A percentile compares a stretch with the other conserved stretches of the same genome.
These are phyloP conservation scores for Dendrolimus kikuchii DNA, from an alignment of 1,140 invertebrate genomes.

Conservation along the genomic window DNA sequence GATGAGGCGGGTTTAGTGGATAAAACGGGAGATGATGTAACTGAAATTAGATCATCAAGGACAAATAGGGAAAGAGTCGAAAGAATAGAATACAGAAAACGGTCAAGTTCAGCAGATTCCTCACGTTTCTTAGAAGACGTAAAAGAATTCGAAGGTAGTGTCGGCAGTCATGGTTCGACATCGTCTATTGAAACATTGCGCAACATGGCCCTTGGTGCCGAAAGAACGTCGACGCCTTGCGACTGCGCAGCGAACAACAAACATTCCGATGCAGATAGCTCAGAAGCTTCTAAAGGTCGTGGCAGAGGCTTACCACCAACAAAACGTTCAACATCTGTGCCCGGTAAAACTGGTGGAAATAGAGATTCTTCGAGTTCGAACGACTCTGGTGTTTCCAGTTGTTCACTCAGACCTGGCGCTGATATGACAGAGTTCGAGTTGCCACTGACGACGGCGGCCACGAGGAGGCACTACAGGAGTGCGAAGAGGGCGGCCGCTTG, in stretches of 20 bases:
- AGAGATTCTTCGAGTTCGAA: constrained; percentile 87
- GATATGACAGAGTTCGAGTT: constrained; percentile 76
- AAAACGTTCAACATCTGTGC: constrained; percentile 59
- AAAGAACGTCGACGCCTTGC: constrained; percentile 24
- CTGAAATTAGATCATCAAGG: neutral
- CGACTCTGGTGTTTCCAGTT: constrained; percentile 84
- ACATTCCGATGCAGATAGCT: constrained; percentile 52
- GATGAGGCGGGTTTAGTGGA: constrained; percentile 16
- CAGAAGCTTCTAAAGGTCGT: constrained; percentile 44
- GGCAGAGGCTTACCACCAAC: constrained; percentile 10
- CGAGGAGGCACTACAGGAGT: constrained; percentile 23
- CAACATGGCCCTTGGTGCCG: constrained; percentile 38
- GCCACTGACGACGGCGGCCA: constrained; percentile 41
- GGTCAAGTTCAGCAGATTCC: constrained; percentile 82
- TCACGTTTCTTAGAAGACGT: constrained; percentile 76
- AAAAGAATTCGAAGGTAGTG: constrained; percentile 66
- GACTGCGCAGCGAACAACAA: constrained; percentile 34
- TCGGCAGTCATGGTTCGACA: constrained; percentile 51
- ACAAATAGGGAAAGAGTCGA: constrained; percentile 13
- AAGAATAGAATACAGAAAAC: constrained; percentile 51
- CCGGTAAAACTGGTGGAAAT: constrained; percentile 81
- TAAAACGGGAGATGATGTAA: constrained; percentile 6
- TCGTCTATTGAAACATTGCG: constrained; percentile 68
- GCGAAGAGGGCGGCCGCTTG: constrained; percentile 40
- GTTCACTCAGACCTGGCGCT: constrained; percentile 74